phyloP scores from a whole-genome alignment of 1,140 invertebrate species.

The Heterodera carotae region DNA sequence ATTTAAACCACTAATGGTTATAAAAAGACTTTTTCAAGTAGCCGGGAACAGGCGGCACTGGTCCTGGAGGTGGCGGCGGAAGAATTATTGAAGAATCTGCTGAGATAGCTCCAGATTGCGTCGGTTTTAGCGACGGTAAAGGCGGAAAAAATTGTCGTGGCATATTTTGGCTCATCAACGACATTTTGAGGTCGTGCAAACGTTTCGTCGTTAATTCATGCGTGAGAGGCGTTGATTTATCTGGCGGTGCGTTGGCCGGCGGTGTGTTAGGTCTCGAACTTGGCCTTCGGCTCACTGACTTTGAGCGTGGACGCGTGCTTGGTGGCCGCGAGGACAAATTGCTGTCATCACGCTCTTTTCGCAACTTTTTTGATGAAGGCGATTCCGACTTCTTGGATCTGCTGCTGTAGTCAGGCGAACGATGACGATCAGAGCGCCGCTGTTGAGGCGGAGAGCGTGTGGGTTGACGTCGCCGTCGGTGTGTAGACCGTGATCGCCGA shows the following conservation, averaged over 20 bases:
- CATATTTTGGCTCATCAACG: background rate
- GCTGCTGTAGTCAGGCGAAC: background rate
- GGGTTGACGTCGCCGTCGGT: background rate
- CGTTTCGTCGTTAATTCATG: background rate
- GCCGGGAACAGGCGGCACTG: background rate
- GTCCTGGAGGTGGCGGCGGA: background rate
- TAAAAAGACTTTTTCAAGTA: slow-evolving; percentile 28
- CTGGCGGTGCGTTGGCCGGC: too few relatives aligned
- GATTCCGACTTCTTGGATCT: slow-evolving; percentile 7
- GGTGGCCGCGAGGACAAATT: background rate
- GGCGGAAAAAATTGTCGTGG: background rate
- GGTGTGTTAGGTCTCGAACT: background rate
- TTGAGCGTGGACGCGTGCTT: background rate
- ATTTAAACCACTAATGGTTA: too few relatives aligned
- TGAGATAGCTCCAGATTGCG: background rate
- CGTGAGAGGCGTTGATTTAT: too few relatives aligned
- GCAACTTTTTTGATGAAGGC: slow-evolving; percentile 15
- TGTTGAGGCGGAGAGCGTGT: background rate
- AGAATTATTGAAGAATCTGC: background rate
- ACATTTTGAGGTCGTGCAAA: slow-evolving; percentile 9
- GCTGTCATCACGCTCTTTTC: background rate
- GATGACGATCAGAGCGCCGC: background rate
- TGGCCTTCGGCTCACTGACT: background rate
- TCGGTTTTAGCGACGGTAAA: background rate
- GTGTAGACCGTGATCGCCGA: background rate